These are phyloP conservation scores for Colletes gigas DNA, from an alignment of 1,140 invertebrate genomes.

Conservation along the genomic window DNA sequence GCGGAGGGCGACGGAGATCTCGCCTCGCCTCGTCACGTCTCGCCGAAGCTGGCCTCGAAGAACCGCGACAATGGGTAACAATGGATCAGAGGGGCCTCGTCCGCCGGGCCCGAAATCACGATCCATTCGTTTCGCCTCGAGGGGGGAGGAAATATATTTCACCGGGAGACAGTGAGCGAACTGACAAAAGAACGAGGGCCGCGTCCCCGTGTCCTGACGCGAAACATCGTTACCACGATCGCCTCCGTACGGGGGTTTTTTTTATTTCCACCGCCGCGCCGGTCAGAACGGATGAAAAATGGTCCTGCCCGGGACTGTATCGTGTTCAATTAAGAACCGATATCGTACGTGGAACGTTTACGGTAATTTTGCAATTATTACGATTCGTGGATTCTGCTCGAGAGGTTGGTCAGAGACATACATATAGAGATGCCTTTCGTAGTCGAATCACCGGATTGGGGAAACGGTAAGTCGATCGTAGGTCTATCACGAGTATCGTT, in stretches of 20 bases:
- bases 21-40: constrained; percentile 43
- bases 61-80: constrained; percentile 58
- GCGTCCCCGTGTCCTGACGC: constrained; percentile 38
- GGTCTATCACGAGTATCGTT: constrained; percentile 3
- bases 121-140: constrained; percentile 65
- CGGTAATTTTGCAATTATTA: background rate
- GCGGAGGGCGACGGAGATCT: constrained; percentile 56
- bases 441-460: background rate
- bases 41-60: constrained; percentile 31
- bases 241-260: background rate
- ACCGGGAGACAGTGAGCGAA: constrained; percentile 60
- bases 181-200: constrained; percentile 68
- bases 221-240: constrained; percentile 52
- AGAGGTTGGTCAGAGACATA: background rate
- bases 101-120: constrained; percentile 64
- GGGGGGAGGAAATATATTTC: constrained; percentile 71
- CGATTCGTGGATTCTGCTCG: background rate
- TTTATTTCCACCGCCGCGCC: background rate
- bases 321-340: background rate
- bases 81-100: constrained; percentile 42
- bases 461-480: background rate
- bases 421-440: background rate
- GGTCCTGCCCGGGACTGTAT: background rate
- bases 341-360: background rate
- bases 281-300: background rate